phyloP scores from a whole-genome alignment of 2,888 invertebrate species.

The Chloroclystis v-ata region DNA sequence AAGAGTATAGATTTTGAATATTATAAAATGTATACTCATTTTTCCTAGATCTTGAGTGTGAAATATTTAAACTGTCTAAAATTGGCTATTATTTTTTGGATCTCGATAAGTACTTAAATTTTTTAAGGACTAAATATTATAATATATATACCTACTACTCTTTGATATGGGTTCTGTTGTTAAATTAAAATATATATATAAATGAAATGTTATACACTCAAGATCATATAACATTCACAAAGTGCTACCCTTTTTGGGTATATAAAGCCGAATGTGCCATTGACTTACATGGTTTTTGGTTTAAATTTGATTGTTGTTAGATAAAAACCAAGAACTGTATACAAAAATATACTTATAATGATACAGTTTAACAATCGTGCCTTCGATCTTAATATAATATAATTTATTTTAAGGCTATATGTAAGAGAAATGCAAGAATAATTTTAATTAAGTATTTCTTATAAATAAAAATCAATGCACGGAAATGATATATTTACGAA shows the following conservation, averaged over 20 bases:
- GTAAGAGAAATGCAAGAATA: not conserved
- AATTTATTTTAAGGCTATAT: constrained; percentile 13
- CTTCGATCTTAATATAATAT: constrained; percentile 17
- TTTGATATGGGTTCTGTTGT: too few species aligned
- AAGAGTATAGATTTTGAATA: constrained; percentile 3
- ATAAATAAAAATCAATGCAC: not conserved
- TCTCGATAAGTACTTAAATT: constrained; percentile 3
- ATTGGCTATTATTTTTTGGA: constrained; percentile 1
- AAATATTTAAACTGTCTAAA: constrained; percentile 3
- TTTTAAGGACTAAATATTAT: too few species aligned
- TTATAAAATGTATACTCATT: constrained; percentile 16
- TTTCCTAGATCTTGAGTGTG: constrained; percentile 21
- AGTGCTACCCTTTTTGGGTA: constrained; percentile 30
- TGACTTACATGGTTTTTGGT: not conserved
- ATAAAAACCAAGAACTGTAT: not conserved
- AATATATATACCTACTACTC: too few species aligned
- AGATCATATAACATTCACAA: constrained; percentile 26
- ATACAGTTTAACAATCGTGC: constrained; percentile 19
- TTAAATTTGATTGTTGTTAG: not conserved
- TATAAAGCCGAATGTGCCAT: constrained; percentile 30
- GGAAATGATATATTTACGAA: not conserved
- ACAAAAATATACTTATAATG: not conserved
- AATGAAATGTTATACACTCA: constrained; percentile 13
- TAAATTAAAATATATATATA: too few species aligned
- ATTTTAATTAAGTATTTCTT: too few species aligned